Conservation (phyloP, 2,797 vertebrate genomes). For the Arremon aurantiirostris region DNA sequence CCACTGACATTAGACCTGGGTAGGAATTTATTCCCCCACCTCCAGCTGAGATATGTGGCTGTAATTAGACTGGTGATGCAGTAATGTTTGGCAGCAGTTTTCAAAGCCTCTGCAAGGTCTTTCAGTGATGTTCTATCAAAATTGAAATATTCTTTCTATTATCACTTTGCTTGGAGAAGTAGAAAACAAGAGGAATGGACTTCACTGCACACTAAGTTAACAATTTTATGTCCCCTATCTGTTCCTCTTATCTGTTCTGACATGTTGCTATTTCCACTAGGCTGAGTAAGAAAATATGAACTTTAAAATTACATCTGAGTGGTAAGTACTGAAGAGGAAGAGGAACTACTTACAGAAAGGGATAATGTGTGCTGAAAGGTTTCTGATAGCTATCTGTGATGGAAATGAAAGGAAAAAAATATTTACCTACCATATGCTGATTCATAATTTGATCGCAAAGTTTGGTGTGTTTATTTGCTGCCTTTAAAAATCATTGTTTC, state of each 20-base stretch:
- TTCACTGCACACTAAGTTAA: background rate
- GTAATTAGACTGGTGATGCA: slow-evolving; percentile 19
- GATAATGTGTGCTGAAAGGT: background rate
- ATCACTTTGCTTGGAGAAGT: slow-evolving; percentile 4
- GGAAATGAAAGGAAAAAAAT: background rate
- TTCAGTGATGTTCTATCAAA: background rate
- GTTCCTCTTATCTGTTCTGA: background rate
- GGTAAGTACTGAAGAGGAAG: background rate
- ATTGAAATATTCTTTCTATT: background rate
- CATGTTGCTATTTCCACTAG: background rate
- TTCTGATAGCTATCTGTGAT: background rate
- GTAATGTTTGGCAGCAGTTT: background rate
- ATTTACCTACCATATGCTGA: background rate
- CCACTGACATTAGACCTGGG: background rate
- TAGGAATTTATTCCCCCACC: background rate
- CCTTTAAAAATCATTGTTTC: background rate
- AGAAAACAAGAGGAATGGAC: background rate
- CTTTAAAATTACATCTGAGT: background rate
- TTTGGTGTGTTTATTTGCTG: background rate
- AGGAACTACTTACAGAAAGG: background rate
- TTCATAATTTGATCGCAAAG: background rate
- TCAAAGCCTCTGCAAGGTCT: slow-evolving; percentile 12
- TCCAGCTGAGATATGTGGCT: background rate
- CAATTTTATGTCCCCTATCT: background rate
- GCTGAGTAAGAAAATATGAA: background rate